phyloP scores from a whole-genome alignment of 2,113 vertebrate genomes.

The Coptodon bakossiorum region DNA sequence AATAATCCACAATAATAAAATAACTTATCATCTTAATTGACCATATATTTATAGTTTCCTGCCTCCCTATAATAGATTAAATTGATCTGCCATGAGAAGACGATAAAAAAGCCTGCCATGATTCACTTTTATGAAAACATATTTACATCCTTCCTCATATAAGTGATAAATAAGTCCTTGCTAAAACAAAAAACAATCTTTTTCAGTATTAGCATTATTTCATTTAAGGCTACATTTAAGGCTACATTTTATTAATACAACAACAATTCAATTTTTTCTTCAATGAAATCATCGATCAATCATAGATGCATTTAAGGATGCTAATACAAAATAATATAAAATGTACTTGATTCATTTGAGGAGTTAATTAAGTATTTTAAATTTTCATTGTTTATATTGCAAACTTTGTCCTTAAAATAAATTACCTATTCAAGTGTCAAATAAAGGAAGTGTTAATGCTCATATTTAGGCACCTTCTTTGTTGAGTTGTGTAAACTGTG shows the following conservation, averaged over 20 bases:
- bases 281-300: background rate
- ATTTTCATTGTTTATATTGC: background rate
- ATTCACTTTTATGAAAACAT: background rate
- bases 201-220: background rate
- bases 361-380: background rate
- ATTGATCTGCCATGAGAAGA: background rate
- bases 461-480: background rate
- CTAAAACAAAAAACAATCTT: background rate
- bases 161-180: background rate
- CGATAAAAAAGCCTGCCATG: background rate
- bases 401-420: background rate
- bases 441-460: background rate
- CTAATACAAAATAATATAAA: background rate
- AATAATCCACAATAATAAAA: background rate
- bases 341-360: background rate
- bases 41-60: background rate
- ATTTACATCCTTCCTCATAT: background rate
- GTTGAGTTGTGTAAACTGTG: background rate
- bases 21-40: background rate
- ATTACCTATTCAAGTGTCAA: background rate
- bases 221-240: constrained; percentile 6
- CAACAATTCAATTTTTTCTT: constrained; percentile 4
- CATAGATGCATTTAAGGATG: background rate
- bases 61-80: background rate
- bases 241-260: constrained; percentile 5